phyloP scores from a whole-genome alignment of 2,888 invertebrate species.

The Sarcophaga caerulescens region DNA sequence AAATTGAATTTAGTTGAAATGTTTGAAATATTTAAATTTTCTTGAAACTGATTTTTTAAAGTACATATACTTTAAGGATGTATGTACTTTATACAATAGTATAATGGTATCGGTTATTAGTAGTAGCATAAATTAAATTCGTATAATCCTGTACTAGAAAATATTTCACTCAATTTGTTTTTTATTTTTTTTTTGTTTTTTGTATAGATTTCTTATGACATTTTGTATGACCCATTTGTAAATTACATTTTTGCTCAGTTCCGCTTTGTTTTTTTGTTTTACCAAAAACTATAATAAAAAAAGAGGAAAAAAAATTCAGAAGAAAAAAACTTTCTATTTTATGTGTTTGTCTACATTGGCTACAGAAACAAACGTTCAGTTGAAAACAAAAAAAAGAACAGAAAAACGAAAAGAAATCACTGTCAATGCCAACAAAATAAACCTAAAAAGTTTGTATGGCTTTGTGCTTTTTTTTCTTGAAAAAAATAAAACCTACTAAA shows the following conservation, averaged over 20 bases:
- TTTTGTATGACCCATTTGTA: conserved; percentile 54
- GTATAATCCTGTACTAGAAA: background rate
- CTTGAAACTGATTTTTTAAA: no score
- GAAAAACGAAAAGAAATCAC: conserved; percentile 49
- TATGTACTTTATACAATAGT: no score
- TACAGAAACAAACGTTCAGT: background rate
- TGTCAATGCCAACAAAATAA: conserved; percentile 61
- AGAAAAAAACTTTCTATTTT: conserved; percentile 53
- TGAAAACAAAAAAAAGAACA: background rate
- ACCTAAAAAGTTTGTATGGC: conserved; percentile 4
- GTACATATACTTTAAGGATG: no score
- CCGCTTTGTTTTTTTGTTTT: conserved; percentile 17
- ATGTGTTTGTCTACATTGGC: conserved; percentile 44
- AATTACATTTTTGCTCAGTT: conserved; percentile 53
- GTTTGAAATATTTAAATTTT: no score
- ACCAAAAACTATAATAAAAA: conserved; percentile 17
- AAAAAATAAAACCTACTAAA: conserved; percentile 19
- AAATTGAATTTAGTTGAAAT: no score
- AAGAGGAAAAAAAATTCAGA: background rate
- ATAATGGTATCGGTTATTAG: no score
- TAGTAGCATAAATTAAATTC: background rate
- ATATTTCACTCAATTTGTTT: conserved; percentile 15
- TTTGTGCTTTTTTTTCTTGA: background rate
- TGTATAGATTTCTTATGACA: conserved; percentile 47
- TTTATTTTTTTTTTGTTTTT: conserved; percentile 1